These are phyloP conservation scores for Pogonomyrmex barbatus DNA, from an alignment of 1,140 invertebrate genomes.

Conservation along the genomic window DNA sequence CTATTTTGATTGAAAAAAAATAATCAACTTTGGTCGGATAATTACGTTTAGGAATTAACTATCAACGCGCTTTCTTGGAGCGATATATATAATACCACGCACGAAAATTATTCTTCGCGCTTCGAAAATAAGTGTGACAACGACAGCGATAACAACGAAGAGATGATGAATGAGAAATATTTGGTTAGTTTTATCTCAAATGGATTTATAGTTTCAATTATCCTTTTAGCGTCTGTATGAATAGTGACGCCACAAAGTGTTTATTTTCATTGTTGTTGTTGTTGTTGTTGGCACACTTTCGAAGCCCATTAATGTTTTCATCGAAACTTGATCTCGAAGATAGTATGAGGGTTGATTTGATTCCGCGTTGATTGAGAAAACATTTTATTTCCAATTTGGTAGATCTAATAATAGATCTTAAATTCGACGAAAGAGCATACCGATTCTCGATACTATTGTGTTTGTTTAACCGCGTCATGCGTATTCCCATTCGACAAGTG, in stretches of 20 bases:
- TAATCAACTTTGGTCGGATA: constrained; percentile 9
- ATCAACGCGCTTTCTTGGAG: background rate
- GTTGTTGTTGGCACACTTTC: constrained; percentile 13
- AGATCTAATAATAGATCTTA: background rate
- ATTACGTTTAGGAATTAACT: constrained; percentile 14
- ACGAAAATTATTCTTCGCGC: background rate
- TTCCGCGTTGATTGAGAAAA: constrained; percentile 27
- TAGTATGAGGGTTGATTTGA: background rate
- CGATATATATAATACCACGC: background rate
- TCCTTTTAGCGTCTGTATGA: background rate
- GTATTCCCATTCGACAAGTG: background rate
- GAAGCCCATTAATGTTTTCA: background rate
- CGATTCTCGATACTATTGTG: background rate
- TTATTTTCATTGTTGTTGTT: background rate
- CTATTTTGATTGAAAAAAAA: background rate
- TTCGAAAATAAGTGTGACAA: background rate
- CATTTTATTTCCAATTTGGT: constrained; percentile 2
- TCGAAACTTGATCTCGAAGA: background rate
- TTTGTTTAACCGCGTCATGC: background rate
- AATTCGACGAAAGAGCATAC: background rate
- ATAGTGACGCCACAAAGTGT: background rate
- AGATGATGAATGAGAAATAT: constrained; percentile 3
- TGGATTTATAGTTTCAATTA: constrained; percentile 10
- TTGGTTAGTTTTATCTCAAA: constrained; percentile 4
- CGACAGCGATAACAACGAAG: background rate